These are phyloP conservation scores for Hafferia zeledoni DNA, from an alignment of 2,797 vertebrate species.

Conservation along the genomic window DNA sequence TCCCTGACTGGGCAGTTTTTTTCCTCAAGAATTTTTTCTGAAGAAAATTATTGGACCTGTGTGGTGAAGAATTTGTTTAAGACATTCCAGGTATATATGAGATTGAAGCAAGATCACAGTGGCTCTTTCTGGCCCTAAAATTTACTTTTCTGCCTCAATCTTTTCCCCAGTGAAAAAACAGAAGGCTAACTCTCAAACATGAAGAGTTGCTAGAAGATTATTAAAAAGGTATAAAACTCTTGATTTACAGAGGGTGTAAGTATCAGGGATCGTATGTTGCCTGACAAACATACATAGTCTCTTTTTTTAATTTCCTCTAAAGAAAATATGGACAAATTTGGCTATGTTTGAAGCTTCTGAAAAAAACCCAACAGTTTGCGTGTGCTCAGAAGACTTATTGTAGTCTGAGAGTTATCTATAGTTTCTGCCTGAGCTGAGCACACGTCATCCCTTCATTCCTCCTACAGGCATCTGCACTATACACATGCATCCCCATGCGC, in stretches of 20 bases:
- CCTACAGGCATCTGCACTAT: slow-evolving; percentile 15
- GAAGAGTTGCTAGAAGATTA: not conserved
- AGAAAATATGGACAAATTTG: not conserved
- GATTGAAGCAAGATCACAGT: not conserved
- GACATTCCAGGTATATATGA: not conserved
- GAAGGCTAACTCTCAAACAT: not conserved
- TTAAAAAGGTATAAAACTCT: not conserved
- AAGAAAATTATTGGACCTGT: not conserved
- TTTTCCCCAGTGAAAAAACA: not conserved
- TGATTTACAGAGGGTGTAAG: not conserved
- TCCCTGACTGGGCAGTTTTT: not conserved
- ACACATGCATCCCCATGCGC: not conserved
- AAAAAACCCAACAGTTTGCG: not conserved
- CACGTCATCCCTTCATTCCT: not conserved
- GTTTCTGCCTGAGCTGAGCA: not conserved
- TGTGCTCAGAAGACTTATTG: not conserved
- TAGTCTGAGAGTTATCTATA: slow-evolving; percentile 8
- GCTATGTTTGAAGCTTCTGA: not conserved
- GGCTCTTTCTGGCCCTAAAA: not conserved
- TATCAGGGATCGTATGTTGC: not conserved
- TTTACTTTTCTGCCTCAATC: not conserved
- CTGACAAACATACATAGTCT: not conserved
- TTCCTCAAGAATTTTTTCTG: not conserved
- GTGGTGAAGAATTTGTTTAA: not conserved
- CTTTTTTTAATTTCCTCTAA: not conserved